Percentiles rank a stretch among this genome's conserved stretches.
Evolutionary conservation across 2,113 vertebrate genomes (phyloP).

Genomic region (Tragulus kanchil): DNA sequence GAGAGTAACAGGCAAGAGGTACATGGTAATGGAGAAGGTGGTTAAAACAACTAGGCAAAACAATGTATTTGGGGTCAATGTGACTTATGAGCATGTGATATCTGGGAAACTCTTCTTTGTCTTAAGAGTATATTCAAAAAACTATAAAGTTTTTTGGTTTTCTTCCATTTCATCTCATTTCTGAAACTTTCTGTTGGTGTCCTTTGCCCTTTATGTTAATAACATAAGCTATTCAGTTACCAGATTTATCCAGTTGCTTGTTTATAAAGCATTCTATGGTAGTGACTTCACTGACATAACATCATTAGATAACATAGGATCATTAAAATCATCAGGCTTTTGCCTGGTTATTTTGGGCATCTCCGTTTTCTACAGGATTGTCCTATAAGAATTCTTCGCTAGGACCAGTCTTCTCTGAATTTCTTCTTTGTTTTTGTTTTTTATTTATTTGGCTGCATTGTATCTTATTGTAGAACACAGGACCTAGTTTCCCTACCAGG

Average conservation of each 20-base stretch:
- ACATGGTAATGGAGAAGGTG: background rate
- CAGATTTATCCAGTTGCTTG: background rate
- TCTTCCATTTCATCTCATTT: background rate
- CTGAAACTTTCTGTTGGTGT: slow-evolving; percentile 28
- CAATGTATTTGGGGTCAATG: background rate
- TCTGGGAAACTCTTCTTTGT: background rate
- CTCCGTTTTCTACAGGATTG: background rate
- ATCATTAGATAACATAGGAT: no score
- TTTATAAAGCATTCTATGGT: background rate
- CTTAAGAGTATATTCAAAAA: background rate
- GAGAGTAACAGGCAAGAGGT: background rate
- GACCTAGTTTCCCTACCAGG: background rate
- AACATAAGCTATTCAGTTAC: background rate
- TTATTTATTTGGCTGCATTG: background rate
- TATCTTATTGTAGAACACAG: background rate
- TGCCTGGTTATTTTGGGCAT: background rate
- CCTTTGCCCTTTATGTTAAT: background rate
- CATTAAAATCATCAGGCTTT: background rate
- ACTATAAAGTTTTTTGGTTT: background rate
- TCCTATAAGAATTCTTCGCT: background rate
- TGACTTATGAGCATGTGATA: background rate
- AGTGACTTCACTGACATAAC: background rate
- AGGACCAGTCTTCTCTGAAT: background rate
- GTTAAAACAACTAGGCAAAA: background rate
- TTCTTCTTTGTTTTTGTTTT: background rate